Conservation (phyloP, 2,113 vertebrate species). For the Telmatochromis sp. region DNA sequence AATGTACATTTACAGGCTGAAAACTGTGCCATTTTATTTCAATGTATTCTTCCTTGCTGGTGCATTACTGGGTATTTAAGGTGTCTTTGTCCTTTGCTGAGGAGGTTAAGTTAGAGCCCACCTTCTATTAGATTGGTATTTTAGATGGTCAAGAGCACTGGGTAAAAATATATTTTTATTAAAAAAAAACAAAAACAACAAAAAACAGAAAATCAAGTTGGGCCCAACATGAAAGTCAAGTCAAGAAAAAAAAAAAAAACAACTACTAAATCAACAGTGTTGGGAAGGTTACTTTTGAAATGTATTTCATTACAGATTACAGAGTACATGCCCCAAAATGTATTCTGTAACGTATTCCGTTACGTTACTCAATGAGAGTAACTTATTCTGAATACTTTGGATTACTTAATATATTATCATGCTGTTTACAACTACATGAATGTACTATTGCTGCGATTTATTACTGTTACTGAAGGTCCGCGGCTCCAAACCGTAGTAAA, state of each 20-base stretch:
- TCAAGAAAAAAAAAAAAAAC: background rate
- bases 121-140: background rate
- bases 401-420: no score
- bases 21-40: background rate
- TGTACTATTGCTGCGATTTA: no score
- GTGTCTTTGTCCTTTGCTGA: background rate
- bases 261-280: background rate
- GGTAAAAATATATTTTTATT: background rate
- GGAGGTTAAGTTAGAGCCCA: background rate
- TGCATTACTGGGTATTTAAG: background rate
- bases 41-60: background rate
- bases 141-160: background rate
- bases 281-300: no score
- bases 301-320: no score
- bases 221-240: background rate
- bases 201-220: background rate
- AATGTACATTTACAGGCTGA: background rate
- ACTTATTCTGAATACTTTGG: no score
- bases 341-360: no score
- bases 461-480: no score
- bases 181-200: background rate
- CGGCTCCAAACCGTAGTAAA: no score
- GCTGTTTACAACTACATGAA: no score
- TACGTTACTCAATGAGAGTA: no score
- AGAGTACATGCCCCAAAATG: no score